phyloP scores from a whole-genome alignment of 2,888 invertebrate species.

The Microctonus hyperodae region DNA sequence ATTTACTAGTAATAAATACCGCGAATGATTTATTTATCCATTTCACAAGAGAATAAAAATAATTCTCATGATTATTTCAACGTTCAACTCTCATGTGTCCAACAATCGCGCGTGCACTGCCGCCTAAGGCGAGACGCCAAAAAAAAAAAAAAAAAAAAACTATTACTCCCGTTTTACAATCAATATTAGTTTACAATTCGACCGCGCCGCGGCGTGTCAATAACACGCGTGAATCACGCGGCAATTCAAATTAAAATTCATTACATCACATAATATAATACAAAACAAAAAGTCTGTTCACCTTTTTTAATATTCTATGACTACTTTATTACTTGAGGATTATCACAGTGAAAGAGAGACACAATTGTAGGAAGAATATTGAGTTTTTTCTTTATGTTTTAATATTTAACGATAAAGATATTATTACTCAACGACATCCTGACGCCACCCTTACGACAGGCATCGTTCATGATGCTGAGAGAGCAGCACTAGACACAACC shows the following conservation, averaged over 20 bases:
- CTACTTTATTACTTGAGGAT: too few species aligned
- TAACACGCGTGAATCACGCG: conserved; percentile 34
- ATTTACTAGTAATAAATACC: too few species aligned
- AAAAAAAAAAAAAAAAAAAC: conserved; percentile 34
- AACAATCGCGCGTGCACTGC: conserved; percentile 34
- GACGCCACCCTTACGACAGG: conserved; percentile 28
- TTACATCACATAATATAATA: background rate
- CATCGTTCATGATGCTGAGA: conserved; percentile 23
- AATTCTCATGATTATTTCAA: background rate
- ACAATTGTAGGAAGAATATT: too few species aligned
- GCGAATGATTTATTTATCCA: background rate
- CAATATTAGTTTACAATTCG: conserved; percentile 55
- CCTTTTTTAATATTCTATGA: too few species aligned
- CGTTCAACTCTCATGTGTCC: conserved; percentile 12
- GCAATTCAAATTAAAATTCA: background rate
- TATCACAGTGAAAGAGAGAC: background rate
- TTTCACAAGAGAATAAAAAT: background rate
- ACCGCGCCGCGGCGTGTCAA: conserved; percentile 48
- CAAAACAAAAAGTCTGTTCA: too few species aligned
- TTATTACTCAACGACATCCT: background rate
- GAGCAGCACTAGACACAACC: conserved; percentile 29
- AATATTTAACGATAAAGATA: too few species aligned
- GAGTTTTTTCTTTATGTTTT: too few species aligned
- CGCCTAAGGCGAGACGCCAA: conserved; percentile 24
- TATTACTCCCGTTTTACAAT: conserved; percentile 52